Base-by-base conservation (phyloP, 2,797 vertebrate species). In the Rhynchotus rufescens region DNA sequence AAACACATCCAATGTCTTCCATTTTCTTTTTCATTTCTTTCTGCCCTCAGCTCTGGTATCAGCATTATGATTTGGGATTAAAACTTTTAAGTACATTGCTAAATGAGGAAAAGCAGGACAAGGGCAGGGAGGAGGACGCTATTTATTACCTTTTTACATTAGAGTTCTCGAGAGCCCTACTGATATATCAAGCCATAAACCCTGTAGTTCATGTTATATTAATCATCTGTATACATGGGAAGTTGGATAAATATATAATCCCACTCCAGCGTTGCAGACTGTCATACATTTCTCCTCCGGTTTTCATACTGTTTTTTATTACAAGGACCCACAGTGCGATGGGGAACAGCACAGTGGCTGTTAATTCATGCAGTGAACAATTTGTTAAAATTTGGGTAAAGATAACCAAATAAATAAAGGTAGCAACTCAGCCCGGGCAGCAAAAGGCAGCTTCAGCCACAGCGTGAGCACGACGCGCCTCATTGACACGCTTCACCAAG, bases 61-160 rank as follows among this genome's bases (percentile, higher is more conserved):
- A 94, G 67, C 92, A 79, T 52, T 59, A 32, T 49, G 77, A 84
- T 89, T 91, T 90, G 85, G 91, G 88, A 94, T 83, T 90, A 90
- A 76, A 91, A 92, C 66, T 90, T 96, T 65, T 65, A 80, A 92
- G 69, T 76, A 47, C 38, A 40, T 67, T 92, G 83, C 93, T 61
- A 87, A 92, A 94, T 52, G 49, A 85, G 56, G 65, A 80, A 96
- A 96, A 94, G 86, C 91, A 96, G 94, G 94, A 92, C 94, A 96
- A 96, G 94, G 93, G 89, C 93, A 96, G 68, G 49, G 49, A 94
- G 61, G 79, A 92, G 88, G 94, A 96, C 88, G 56, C 32, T 78
- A 91, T 93, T 83, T 94, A 95, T 94, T 93, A 90, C 91, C 91
- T 91, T 87, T 90, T 83, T 86, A 94, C 90, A 89, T 90, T 94